These are phyloP conservation scores for Ataeniobius toweri DNA, from an alignment of 2,797 vertebrate genomes.

Conservation along the genomic window DNA sequence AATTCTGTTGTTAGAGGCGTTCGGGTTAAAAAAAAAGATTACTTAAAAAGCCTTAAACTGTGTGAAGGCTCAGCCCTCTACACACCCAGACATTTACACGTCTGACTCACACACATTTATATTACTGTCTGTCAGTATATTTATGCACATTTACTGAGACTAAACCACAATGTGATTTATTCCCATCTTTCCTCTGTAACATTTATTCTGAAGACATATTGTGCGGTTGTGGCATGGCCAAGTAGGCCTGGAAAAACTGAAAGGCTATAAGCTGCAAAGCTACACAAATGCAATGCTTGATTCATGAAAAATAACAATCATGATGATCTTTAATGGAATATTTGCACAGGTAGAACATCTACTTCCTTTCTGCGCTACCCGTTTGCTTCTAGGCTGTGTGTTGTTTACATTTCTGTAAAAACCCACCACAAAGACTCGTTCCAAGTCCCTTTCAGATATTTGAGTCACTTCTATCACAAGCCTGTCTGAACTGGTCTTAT, in stretches of 20 bases:
- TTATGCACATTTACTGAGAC: constrained; percentile 48
- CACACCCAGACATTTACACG: constrained; percentile 51
- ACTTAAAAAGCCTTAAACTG: constrained; percentile 59
- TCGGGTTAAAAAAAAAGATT: constrained; percentile 37
- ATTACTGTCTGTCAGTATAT: constrained; percentile 41
- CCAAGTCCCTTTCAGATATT: constrained; percentile 41
- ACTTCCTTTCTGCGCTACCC: constrained; percentile 31
- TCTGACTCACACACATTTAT: constrained; percentile 56
- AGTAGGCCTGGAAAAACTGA: constrained; percentile 47
- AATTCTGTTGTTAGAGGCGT: constrained; percentile 39
- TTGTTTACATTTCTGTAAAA: constrained; percentile 12
- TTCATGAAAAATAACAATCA: constrained; percentile 37
- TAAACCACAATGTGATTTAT: constrained; percentile 49
- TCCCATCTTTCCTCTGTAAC: constrained; percentile 42
- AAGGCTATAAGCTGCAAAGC: constrained; percentile 17
- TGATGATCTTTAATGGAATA: constrained; percentile 27
- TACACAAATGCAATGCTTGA: constrained; percentile 21
- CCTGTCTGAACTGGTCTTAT: constrained; percentile 55
- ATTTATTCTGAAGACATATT: constrained; percentile 52
- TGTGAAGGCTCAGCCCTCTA: constrained; percentile 42
- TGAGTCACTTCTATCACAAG: constrained; percentile 47
- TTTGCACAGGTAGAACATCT: constrained; percentile 41
- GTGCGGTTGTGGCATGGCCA: constrained; percentile 30
- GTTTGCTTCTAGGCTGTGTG: neutral
- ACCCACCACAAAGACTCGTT: constrained; percentile 34